phyloP scores from a whole-genome alignment of 2,888 invertebrate genomes.

The Cepaea hortensis region DNA sequence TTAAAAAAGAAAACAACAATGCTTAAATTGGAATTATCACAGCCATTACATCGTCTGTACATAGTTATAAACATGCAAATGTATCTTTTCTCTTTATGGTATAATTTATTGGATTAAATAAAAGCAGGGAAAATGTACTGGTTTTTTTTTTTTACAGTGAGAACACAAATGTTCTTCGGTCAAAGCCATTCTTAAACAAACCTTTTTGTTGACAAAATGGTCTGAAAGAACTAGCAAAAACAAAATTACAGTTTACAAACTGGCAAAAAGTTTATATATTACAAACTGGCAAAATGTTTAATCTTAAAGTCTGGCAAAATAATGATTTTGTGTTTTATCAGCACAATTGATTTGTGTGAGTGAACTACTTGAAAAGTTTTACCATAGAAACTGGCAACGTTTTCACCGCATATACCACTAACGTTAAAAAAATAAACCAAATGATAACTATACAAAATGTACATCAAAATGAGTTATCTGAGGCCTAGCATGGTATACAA shows the following conservation, averaged over 20 bases:
- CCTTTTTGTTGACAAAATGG: too few relatives aligned
- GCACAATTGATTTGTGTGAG: too few relatives aligned
- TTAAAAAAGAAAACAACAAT: too few relatives aligned
- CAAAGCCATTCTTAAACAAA: too few relatives aligned
- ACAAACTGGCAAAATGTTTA: background rate
- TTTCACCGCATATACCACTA: background rate
- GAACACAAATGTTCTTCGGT: too few relatives aligned
- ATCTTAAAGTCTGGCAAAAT: background rate
- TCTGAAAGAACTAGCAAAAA: too few relatives aligned
- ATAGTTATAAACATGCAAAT: background rate
- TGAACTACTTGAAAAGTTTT: background rate
- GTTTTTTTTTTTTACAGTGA: too few relatives aligned
- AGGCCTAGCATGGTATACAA: background rate
- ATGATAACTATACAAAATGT: conserved; percentile 10
- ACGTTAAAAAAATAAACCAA: background rate
- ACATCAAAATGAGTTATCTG: conserved; percentile 17
- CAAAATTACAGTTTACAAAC: too few relatives aligned
- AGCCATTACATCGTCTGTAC: background rate
- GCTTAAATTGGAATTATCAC: background rate
- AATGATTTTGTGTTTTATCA: background rate
- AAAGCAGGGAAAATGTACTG: background rate
- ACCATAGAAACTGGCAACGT: conserved; percentile 18
- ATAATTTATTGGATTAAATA: background rate
- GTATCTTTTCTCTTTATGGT: background rate
- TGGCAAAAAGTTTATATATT: background rate